Percentiles rank a stretch among this genome's conserved stretches.
These are phyloP conservation scores for Cydia amplana DNA, from an alignment of 1,140 invertebrate genomes.

Conservation along the genomic window DNA sequence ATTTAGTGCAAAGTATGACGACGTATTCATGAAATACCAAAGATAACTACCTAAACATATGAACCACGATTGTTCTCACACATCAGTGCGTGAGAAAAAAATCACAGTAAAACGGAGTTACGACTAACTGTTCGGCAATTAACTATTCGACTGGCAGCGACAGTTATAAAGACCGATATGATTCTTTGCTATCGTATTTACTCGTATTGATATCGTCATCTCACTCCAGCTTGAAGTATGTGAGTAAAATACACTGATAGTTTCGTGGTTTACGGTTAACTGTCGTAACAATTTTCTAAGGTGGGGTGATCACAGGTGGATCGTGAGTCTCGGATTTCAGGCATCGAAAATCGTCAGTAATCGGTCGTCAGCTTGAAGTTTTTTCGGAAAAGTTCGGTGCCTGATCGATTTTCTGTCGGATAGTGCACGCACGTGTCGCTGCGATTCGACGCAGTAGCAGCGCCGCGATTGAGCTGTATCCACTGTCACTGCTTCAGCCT, in stretches of 20 bases:
- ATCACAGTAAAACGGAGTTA: constrained; percentile 66
- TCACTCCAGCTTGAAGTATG: constrained; percentile 12
- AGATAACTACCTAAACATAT: constrained; percentile 17
- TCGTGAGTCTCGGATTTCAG: constrained; percentile 68
- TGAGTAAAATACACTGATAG: constrained; percentile 11
- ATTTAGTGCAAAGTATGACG: constrained; percentile 3
- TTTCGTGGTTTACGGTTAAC: constrained; percentile 11
- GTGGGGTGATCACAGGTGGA: constrained; percentile 59
- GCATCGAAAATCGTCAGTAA: constrained; percentile 65
- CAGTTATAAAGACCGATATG: constrained; percentile 57
- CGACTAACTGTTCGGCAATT: constrained; percentile 70
- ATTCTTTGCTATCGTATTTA: background rate
- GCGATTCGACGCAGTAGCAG: constrained; percentile 49
- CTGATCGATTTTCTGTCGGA: constrained; percentile 73
- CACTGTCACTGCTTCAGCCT: constrained; percentile 41
- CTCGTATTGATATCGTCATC: background rate
- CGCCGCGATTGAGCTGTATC: constrained; percentile 47
- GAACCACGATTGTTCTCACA: constrained; percentile 62
- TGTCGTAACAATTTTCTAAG: background rate
- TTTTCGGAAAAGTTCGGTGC: constrained; percentile 61
- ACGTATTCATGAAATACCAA: constrained; percentile 1
- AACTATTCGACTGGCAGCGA: constrained; percentile 62
- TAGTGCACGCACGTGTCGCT: constrained; percentile 72
- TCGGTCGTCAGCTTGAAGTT: constrained; percentile 68
- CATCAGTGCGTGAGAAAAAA: constrained; percentile 68